phyloP scores from a whole-genome alignment of 2,113 vertebrate genomes.

The Plecturocebus donacophilus region DNA sequence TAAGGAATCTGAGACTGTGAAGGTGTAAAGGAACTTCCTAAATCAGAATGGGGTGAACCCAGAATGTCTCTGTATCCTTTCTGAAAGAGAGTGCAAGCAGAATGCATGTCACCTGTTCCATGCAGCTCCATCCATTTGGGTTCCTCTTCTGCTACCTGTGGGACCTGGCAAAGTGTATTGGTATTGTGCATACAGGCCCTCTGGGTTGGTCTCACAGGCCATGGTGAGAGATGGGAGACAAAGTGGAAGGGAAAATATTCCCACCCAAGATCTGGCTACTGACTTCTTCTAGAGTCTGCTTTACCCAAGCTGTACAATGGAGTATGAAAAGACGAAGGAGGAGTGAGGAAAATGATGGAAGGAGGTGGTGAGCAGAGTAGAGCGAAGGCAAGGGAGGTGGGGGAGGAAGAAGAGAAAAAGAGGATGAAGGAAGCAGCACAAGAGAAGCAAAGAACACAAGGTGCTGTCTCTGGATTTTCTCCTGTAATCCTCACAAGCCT shows the following conservation, averaged over 20 bases:
- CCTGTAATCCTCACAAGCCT: neutral
- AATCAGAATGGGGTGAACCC: neutral
- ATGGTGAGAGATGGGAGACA: neutral
- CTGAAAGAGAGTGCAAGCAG: neutral
- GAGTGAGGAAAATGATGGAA: fast-evolving
- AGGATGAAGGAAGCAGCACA: neutral
- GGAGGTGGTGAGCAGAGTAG: neutral
- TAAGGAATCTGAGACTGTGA: neutral
- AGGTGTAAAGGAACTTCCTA: neutral
- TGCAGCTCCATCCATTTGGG: neutral
- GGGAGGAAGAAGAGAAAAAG: neutral
- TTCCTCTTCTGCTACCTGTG: neutral
- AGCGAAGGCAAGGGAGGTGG: neutral
- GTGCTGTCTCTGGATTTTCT: neutral
- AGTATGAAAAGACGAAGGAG: neutral
- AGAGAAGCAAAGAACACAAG: neutral
- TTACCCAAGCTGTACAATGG: neutral
- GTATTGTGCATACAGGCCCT: neutral
- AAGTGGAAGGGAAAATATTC: neutral
- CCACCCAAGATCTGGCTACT: neutral
- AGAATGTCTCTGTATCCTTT: neutral
- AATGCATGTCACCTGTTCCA: neutral
- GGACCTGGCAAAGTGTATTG: neutral
- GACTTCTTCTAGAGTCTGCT: neutral
- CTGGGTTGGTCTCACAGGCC: neutral